Evolutionary conservation across 2,888 invertebrate genomes (phyloP).

Genomic region (Rhodophaea formosa): DNA sequence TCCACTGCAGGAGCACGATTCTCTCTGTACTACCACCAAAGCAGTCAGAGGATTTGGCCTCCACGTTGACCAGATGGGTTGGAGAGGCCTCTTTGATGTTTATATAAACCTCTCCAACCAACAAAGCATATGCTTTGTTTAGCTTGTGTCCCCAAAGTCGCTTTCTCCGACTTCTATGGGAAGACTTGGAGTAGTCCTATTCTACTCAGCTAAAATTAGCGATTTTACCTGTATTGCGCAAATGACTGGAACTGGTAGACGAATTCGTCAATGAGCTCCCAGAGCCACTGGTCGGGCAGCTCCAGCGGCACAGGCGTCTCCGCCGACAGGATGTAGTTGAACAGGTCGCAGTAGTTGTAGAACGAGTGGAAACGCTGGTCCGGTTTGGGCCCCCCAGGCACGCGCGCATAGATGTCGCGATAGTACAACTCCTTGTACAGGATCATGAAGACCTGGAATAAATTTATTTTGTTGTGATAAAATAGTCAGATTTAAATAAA

Average conservation of each 20-base stretch:
- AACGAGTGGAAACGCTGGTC: conserved; percentile 97
- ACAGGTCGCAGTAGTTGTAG: conserved; percentile 98
- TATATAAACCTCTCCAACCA: too few relatives aligned
- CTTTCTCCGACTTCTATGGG: too few relatives aligned
- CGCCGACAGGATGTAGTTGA: conserved; percentile 96
- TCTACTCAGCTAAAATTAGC: conserved; percentile 5
- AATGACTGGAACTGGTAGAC: conserved; percentile 98
- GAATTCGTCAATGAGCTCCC: conserved; percentile 99
- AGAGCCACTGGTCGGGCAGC: conserved; percentile 98
- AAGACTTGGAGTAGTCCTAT: too few relatives aligned
- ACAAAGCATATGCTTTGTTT: too few relatives aligned
- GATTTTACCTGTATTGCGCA: conserved; percentile 87
- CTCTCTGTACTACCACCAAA: too few relatives aligned
- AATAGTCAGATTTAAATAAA: neutral
- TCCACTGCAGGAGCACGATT: too few relatives aligned
- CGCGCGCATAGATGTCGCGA: conserved; percentile 97
- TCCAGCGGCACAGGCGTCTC: conserved; percentile 93
- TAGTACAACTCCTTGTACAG: conserved; percentile 98
- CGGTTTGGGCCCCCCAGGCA: conserved; percentile 93
- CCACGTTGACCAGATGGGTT: too few relatives aligned
- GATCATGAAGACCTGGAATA: conserved; percentile 91
- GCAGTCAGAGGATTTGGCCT: too few relatives aligned
- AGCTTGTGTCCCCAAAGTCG: too few relatives aligned
- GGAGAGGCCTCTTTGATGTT: too few relatives aligned
- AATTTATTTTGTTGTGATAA: conserved; percentile 5